A percentile compares a stretch with the other conserved stretches of the same genome.
Conservation (phyloP, 2,113 vertebrate species). For the Podocnemis expansa region DNA sequence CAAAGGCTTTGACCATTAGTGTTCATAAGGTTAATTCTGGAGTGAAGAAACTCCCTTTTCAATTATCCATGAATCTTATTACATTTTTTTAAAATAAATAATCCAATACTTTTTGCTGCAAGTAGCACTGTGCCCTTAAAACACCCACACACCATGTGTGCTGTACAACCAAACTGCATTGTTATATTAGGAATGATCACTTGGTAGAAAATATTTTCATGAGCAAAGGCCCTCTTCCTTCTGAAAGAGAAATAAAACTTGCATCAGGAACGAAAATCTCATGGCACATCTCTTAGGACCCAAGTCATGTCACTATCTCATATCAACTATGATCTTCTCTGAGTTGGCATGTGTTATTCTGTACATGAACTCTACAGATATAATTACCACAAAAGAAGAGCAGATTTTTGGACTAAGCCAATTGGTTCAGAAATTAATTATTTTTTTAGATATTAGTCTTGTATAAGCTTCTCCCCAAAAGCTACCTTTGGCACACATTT, state of each 20-base stretch:
- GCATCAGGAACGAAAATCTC: background rate
- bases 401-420: background rate
- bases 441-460: slow-evolving; percentile 2
- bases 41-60: background rate
- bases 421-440: slow-evolving; percentile 7
- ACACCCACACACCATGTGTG: background rate
- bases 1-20: background rate
- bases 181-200: background rate
- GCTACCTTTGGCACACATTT: background rate
- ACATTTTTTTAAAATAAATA: background rate
- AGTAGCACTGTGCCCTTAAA: background rate
- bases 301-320: background rate
- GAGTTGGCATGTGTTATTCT: background rate
- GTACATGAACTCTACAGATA: background rate
- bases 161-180: background rate
- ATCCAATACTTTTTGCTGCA: background rate
- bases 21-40: background rate
- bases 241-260: background rate
- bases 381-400: background rate
- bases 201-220: background rate
- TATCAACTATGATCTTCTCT: background rate
- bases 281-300: background rate
- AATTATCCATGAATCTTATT: background rate
- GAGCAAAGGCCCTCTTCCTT: background rate
- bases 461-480: background rate